phyloP scores from a whole-genome alignment of 1,140 invertebrate genomes.

The Drosophila mauritiana region DNA sequence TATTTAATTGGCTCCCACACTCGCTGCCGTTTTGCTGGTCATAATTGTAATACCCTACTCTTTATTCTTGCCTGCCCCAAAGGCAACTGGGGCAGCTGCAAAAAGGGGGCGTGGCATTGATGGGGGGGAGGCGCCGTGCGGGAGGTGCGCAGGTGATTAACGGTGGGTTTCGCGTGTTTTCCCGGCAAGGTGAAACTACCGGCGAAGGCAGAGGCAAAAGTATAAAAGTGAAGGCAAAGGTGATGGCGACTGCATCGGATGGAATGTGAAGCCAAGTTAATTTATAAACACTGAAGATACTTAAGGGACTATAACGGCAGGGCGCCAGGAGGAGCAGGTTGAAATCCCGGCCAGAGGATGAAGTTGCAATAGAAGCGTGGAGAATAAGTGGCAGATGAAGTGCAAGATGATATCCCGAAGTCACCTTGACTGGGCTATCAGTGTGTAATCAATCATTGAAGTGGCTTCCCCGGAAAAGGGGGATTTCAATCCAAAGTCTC shows the following conservation, averaged over 20 bases:
- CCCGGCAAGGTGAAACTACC: constrained; percentile 1
- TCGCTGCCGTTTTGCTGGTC: neutral
- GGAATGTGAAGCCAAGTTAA: constrained; percentile 47
- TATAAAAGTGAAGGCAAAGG: constrained; percentile 20
- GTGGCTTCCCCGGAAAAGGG: constrained; percentile 5
- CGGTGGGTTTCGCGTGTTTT: constrained; percentile 18
- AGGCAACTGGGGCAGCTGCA: constrained; percentile 23
- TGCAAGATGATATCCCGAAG: constrained; percentile 43
- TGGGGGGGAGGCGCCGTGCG: neutral
- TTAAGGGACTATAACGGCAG: constrained; percentile 20
- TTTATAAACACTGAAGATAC: constrained; percentile 54
- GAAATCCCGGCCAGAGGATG: constrained; percentile 6
- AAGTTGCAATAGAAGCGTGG: constrained; percentile 13
- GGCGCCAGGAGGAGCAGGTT: constrained; percentile 3
- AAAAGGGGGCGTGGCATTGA: constrained; percentile 8
- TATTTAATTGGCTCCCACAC: constrained; percentile 6
- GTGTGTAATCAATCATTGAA: constrained; percentile 52
- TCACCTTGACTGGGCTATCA: constrained; percentile 44
- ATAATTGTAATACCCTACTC: constrained; percentile 7
- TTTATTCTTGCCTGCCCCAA: constrained; percentile 5
- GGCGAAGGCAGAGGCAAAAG: neutral
- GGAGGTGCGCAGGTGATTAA: constrained; percentile 22
- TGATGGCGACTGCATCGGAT: constrained; percentile 19
- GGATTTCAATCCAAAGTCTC: constrained; percentile 20
- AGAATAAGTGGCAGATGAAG: constrained; percentile 32